Evolutionary conservation across 1,140 invertebrate genomes (phyloP).

Genomic region (Leptinotarsa texana): DNA sequence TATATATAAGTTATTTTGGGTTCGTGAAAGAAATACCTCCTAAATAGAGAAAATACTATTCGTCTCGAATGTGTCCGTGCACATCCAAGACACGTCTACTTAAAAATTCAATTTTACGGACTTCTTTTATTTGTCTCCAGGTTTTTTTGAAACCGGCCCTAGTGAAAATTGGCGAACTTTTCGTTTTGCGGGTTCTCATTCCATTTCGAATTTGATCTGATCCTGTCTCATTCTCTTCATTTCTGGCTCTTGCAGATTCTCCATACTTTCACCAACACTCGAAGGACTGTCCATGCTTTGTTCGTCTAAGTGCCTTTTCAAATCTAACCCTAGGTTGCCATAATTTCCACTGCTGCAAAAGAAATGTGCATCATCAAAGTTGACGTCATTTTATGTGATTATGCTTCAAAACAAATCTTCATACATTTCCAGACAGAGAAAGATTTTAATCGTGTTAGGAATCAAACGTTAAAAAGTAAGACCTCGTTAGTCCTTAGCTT

Average conservation of each 20-base stretch:
- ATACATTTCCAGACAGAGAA: no score
- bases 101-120: constrained; percentile 11
- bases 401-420: no score
- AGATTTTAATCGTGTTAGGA: no score
- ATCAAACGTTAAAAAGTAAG: no score
- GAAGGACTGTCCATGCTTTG: constrained; percentile 51
- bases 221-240: constrained; percentile 50
- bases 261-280: constrained; percentile 46
- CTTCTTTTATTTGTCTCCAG: constrained; percentile 17
- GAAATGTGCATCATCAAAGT: neutral
- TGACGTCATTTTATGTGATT: neutral
- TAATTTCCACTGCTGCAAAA: constrained; percentile 35
- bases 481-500: no score
- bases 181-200: constrained; percentile 38
- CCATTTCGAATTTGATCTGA: constrained; percentile 51
- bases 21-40: constrained; percentile 15
- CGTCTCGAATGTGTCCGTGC: neutral
- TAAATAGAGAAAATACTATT: constrained; percentile 27
- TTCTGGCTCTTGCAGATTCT: constrained; percentile 49
- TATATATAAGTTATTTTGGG: constrained; percentile 12
- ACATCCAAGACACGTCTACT: constrained; percentile 11
- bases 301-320: constrained; percentile 53
- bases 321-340: constrained; percentile 45
- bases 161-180: neutral
- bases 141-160: neutral